A percentile compares a stretch with the other conserved stretches of the same genome.
These are phyloP conservation scores for Cordilura impudica DNA, from an alignment of 2,888 invertebrate species.

Conservation along the genomic window DNA sequence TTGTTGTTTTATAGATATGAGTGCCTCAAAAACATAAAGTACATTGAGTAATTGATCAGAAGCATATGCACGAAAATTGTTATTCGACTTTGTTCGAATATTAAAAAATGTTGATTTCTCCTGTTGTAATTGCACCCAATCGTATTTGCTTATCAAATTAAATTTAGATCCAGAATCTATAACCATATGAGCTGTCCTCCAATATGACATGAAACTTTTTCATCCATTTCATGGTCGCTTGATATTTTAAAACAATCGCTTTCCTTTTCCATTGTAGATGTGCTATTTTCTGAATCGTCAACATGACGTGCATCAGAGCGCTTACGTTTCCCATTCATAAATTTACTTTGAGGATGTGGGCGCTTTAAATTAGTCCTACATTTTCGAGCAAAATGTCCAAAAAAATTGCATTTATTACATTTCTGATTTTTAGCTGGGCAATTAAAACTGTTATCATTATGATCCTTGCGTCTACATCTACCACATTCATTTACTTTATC, in stretches of 20 bases:
- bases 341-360: conserved; percentile 33
- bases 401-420: conserved; percentile 48
- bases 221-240: conserved; percentile 44
- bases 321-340: conserved; percentile 36
- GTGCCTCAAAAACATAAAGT: conserved; percentile 43
- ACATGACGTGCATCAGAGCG: conserved; percentile 33
- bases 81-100: conserved; percentile 49
- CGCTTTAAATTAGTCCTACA: conserved; percentile 43
- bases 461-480: conserved; percentile 57
- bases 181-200: conserved; percentile 32
- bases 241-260: conserved; percentile 50
- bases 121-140: conserved; percentile 45
- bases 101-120: conserved; percentile 48
- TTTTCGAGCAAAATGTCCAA: conserved; percentile 51
- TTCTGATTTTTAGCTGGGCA: too few species aligned
- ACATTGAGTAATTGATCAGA: conserved; percentile 33
- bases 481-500: conserved; percentile 44
- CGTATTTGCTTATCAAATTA: conserved; percentile 44
- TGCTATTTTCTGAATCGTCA: conserved; percentile 41
- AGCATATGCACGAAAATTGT: conserved; percentile 51
- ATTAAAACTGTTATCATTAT: conserved; percentile 48
- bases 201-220: conserved; percentile 43
- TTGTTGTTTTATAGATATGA: conserved; percentile 29
- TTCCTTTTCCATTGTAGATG: conserved; percentile 33
- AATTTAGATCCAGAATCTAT: conserved; percentile 51